phyloP scores from a whole-genome alignment of 2,888 invertebrate species.

The Mayetiola destructor region DNA sequence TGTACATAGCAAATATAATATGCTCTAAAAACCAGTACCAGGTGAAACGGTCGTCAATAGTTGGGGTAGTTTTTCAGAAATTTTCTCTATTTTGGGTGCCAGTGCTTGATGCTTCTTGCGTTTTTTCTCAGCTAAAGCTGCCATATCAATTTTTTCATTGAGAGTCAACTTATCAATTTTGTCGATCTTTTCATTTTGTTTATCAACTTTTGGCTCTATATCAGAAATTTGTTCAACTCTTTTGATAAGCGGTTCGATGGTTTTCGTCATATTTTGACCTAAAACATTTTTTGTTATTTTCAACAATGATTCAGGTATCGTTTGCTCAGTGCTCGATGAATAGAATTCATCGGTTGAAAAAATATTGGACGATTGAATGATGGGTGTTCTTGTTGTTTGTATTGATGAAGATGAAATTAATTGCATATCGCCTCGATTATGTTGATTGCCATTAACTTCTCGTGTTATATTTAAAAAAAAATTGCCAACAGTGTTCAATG shows the following conservation, averaged over 20 bases:
- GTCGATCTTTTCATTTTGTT: slow-evolving; percentile 20
- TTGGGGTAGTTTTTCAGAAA: neutral
- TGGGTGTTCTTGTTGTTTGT: neutral
- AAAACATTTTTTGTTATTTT: slow-evolving; percentile 68
- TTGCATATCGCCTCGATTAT: neutral
- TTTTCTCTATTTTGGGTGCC: neutral
- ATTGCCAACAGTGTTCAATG: slow-evolving; percentile 72
- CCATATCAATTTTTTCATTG: neutral
- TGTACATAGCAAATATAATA: neutral
- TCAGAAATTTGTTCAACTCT: too few species aligned
- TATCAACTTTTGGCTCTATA: too few species aligned
- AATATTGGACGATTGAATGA: neutral
- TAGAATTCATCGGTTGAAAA: neutral
- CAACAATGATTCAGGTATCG: slow-evolving; percentile 58
- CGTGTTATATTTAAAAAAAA: slow-evolving; percentile 71
- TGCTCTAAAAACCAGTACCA: slow-evolving; percentile 19
- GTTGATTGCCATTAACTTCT: slow-evolving; percentile 17
- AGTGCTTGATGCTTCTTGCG: neutral
- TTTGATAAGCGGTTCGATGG: slow-evolving; percentile 56
- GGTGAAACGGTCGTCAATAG: slow-evolving; percentile 26
- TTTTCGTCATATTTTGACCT: slow-evolving; percentile 60
- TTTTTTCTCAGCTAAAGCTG: neutral
- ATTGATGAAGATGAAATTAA: neutral
- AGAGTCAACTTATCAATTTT: slow-evolving; percentile 17
- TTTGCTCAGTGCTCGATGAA: slow-evolving; percentile 28